phyloP scores from a whole-genome alignment of 2,797 vertebrate genomes.

The Chelidonichthys spinosus region DNA sequence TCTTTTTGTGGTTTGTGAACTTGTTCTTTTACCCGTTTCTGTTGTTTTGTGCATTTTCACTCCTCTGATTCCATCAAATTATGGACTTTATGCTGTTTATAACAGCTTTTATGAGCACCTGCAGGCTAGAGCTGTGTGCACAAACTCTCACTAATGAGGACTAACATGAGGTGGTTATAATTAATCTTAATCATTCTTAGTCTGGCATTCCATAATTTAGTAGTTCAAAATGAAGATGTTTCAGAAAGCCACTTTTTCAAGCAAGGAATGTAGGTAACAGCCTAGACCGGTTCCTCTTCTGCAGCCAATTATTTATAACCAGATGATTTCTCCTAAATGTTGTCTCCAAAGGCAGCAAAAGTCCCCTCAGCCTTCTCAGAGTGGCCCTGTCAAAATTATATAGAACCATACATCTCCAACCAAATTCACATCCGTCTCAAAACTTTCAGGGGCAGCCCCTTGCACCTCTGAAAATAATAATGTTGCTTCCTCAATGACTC shows the following conservation, averaged over 20 bases:
- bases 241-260: conserved; percentile 14
- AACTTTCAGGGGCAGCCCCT: conserved; percentile 68
- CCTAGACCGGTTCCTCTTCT: conserved; percentile 9
- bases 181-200: not conserved
- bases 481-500: conserved; percentile 53
- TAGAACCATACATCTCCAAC: conserved; percentile 45
- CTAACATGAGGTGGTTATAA: conserved; percentile 1
- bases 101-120: conserved; percentile 16
- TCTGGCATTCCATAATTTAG: not conserved
- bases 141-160: conserved; percentile 8
- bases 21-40: conserved; percentile 1
- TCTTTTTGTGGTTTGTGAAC: not conserved
- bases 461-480: conserved; percentile 22
- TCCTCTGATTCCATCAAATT: not conserved
- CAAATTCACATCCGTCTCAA: conserved; percentile 49
- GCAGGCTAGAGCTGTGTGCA: not conserved
- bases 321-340: conserved; percentile 52
- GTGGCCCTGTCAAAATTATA: conserved; percentile 44
- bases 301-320: conserved; percentile 4
- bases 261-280: conserved; percentile 3
- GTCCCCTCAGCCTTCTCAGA: conserved; percentile 37
- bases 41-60: conserved; percentile 1
- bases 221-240: conserved; percentile 11
- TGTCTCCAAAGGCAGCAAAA: conserved; percentile 43
- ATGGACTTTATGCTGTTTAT: conserved; percentile 7